Evolutionary conservation across 1,140 invertebrate species (phyloP).

Genomic region (Marisa cornuarietis): DNA sequence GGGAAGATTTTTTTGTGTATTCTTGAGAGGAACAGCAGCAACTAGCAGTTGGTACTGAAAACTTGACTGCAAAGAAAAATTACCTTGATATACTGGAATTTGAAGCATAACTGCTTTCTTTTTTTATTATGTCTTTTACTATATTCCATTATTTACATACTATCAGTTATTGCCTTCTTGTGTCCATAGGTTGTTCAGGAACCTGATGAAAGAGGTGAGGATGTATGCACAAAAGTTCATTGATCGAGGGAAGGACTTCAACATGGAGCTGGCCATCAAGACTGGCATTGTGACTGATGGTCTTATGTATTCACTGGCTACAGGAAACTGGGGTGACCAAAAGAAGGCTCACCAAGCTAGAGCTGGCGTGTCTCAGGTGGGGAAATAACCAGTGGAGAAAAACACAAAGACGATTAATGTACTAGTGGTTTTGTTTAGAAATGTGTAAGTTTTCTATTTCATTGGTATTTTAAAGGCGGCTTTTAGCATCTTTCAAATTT

Average conservation of each 20-base stretch:
- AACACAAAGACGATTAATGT: background rate
- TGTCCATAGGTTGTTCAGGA: slow-evolving; percentile 61
- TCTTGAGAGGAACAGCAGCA: too few relatives aligned
- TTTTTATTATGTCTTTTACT: background rate
- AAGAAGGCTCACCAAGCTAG: slow-evolving; percentile 99
- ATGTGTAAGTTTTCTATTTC: background rate
- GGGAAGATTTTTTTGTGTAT: too few relatives aligned
- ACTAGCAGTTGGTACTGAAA: background rate
- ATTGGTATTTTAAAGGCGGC: too few relatives aligned
- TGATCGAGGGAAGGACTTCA: slow-evolving; percentile 98
- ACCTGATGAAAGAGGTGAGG: slow-evolving; percentile 74
- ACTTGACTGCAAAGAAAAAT: background rate
- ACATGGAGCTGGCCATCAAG: slow-evolving; percentile 95
- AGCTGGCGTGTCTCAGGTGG: slow-evolving; percentile 87
- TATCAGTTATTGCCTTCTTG: background rate
- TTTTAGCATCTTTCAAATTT: too few relatives aligned
- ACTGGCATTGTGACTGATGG: slow-evolving; percentile 98
- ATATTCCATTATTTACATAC: background rate
- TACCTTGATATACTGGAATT: background rate
- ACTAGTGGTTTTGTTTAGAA: background rate
- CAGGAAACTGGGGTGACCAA: slow-evolving; percentile 99
- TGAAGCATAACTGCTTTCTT: background rate
- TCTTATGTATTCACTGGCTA: slow-evolving; percentile 96
- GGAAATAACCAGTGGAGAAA: background rate
- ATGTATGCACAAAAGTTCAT: slow-evolving; percentile 99